These are phyloP conservation scores for Lontra canadensis DNA, from an alignment of 2,113 vertebrate genomes.

Conservation along the genomic window DNA sequence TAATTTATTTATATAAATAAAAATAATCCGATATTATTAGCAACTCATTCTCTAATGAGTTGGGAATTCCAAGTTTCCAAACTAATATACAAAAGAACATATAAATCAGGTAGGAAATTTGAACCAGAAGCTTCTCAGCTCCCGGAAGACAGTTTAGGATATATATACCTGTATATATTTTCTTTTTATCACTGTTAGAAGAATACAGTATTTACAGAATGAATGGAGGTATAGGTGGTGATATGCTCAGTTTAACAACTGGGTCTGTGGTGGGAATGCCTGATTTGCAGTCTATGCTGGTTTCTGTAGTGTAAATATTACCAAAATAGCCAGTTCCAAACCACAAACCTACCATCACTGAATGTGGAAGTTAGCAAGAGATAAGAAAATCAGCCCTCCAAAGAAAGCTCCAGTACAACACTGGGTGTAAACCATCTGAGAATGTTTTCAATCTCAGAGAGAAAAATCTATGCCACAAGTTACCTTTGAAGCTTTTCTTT, in stretches of 20 bases:
- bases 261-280: not conserved
- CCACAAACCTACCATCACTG: not conserved
- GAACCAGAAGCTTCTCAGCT: not conserved
- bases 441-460: not conserved
- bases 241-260: not conserved
- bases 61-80: not conserved
- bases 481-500: not conserved
- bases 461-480: not conserved
- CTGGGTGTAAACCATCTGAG: not conserved
- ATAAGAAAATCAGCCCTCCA: not conserved
- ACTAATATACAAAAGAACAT: not conserved
- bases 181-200: not conserved
- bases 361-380: not conserved
- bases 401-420: not conserved
- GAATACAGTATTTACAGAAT: not conserved
- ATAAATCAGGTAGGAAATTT: not conserved
- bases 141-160: not conserved
- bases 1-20: not conserved
- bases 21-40: conserved; percentile 16
- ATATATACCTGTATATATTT: not conserved
- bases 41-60: not conserved
- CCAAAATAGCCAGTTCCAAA: not conserved
- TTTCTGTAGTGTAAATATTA: not conserved
- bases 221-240: not conserved
- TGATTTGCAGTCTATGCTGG: not conserved